Conservation (phyloP, 2,113 vertebrate species). For the Leptosomus discolor region DNA sequence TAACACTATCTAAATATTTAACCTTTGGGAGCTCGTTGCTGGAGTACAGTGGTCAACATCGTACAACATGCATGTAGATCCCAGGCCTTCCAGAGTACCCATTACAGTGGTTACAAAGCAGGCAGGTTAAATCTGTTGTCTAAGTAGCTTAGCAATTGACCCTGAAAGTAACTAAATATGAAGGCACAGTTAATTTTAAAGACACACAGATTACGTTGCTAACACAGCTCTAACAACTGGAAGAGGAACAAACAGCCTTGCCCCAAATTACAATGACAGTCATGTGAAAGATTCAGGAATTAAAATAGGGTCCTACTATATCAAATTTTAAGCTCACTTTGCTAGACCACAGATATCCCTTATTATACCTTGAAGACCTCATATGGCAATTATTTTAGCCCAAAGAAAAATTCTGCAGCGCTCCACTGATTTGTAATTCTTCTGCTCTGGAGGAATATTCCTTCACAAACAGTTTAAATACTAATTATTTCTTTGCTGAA, state of each 20-base stretch:
- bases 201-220: not conserved
- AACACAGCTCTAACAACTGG: not conserved
- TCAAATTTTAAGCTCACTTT: not conserved
- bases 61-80: not conserved
- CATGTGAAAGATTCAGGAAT: not conserved
- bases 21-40: not conserved
- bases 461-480: slow-evolving; percentile 27
- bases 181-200: slow-evolving; percentile 21
- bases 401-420: slow-evolving; percentile 12
- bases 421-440: slow-evolving; percentile 23
- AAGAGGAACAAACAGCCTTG: not conserved
- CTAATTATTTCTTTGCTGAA: slow-evolving; percentile 53
- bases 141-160: slow-evolving; percentile 3
- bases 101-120: not conserved
- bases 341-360: not conserved
- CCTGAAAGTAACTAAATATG: not conserved
- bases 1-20: not conserved
- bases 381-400: not conserved
- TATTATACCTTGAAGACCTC: not conserved
- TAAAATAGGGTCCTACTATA: not conserved
- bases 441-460: not conserved
- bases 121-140: not conserved
- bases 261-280: not conserved
- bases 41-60: not conserved
- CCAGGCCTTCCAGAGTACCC: not conserved